Conservation (phyloP, 2,113 vertebrate species). For the Natator depressus region DNA sequence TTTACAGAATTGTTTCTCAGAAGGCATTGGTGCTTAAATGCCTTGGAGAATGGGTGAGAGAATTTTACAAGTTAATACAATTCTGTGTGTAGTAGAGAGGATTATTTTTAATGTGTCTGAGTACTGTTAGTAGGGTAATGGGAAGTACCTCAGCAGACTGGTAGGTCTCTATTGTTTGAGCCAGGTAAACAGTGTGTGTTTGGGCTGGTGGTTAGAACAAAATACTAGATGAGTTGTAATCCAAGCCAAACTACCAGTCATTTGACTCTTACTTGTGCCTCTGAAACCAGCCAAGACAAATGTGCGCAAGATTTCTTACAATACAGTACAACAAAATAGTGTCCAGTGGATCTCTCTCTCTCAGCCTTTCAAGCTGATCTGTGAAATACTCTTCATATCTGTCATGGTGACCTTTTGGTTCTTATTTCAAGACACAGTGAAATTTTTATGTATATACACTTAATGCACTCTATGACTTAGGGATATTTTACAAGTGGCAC, state of each 20-base stretch:
- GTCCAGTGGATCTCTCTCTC: neutral
- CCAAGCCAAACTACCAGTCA: neutral
- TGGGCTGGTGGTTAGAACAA: neutral
- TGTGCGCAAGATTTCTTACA: neutral
- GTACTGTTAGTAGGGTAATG: neutral
- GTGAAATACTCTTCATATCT: neutral
- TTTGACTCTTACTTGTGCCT: neutral
- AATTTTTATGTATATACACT: neutral
- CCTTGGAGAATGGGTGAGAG: neutral
- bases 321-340: too few species aligned
- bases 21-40: neutral
- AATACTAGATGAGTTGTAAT: neutral
- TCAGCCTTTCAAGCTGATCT: neutral
- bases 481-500: neutral
- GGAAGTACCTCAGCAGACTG: neutral
- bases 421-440: neutral
- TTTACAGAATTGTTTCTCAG: neutral
- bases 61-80: slow-evolving; percentile 21
- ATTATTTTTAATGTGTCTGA: neutral
- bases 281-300: neutral
- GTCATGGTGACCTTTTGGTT: neutral
- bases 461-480: neutral
- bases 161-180: neutral
- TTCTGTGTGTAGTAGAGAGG: neutral
- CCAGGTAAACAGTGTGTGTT: neutral